Percentiles rank a stretch among this genome's conserved stretches.
These are phyloP conservation scores for Philhelius pedissequus DNA, from an alignment of 2,888 invertebrate genomes.

Conservation along the genomic window DNA sequence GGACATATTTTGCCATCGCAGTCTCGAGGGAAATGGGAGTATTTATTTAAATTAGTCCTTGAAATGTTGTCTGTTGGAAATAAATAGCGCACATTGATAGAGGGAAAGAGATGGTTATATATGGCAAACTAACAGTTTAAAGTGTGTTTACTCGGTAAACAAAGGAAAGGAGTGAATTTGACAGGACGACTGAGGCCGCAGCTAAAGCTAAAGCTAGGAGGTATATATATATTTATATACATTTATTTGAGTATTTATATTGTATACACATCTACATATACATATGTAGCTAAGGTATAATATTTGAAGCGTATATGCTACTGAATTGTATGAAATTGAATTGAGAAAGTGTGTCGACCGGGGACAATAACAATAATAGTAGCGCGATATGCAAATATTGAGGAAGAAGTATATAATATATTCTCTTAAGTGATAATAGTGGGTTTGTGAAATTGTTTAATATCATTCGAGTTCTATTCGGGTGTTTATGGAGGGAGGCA, in stretches of 20 bases:
- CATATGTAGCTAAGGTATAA: constrained; percentile 6
- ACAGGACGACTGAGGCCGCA: constrained; percentile 1
- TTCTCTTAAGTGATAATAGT: constrained; percentile 30
- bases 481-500: not conserved
- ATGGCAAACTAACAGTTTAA: constrained; percentile 2
- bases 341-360: constrained; percentile 32
- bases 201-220: not conserved
- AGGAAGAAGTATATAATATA: not conserved
- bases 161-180: constrained; percentile 14
- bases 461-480: constrained; percentile 33
- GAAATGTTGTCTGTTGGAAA: constrained; percentile 53
- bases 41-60: constrained; percentile 67
- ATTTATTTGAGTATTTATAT: too few relatives aligned
- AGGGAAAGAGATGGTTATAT: not conserved
- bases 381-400: constrained; percentile 49
- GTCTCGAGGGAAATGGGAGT: constrained; percentile 44
- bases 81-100: constrained; percentile 45
- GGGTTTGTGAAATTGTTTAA: constrained; percentile 53
- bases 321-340: constrained; percentile 38
- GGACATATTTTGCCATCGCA: constrained; percentile 45
- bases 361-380: constrained; percentile 54
- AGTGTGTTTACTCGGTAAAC: constrained; percentile 14
- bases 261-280: too few relatives aligned
- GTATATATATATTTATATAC: too few relatives aligned
- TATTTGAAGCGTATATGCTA: constrained; percentile 30